These are phyloP conservation scores for Scaeva pyrastri DNA, from an alignment of 2,888 invertebrate genomes.

Conservation along the genomic window DNA sequence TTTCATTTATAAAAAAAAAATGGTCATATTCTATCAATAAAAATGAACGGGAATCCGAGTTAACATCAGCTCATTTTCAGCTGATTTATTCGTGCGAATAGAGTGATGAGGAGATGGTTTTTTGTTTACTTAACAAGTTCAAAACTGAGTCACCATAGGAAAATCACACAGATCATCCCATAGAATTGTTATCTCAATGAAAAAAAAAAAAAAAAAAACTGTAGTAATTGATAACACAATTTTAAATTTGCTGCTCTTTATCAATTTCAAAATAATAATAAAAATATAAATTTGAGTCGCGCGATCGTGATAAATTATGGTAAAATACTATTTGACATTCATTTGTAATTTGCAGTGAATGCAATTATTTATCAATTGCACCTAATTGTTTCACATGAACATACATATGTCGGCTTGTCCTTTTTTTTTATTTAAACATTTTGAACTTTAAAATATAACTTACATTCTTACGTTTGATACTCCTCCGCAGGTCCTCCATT, in stretches of 20 bases:
- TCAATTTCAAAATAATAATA: not conserved
- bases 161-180: conserved; percentile 18
- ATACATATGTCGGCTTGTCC: no score
- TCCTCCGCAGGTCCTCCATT: no score
- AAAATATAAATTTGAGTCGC: conserved; percentile 4
- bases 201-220: not conserved
- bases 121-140: not conserved
- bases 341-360: not conserved
- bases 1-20: no score
- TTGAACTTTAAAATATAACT: no score
- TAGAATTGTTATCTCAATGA: not conserved
- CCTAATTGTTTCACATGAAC: no score
- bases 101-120: not conserved
- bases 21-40: not conserved
- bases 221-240: not conserved
- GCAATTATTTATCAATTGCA: no score
- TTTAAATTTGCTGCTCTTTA: not conserved
- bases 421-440: not conserved
- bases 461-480: no score
- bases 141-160: conserved; percentile 3
- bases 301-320: conserved; percentile 11
- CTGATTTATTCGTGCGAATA: not conserved
- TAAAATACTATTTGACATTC: not conserved
- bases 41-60: not conserved
- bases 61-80: not conserved